Conservation (phyloP, 2,888 invertebrate species). For the Drosophila lutescens region DNA sequence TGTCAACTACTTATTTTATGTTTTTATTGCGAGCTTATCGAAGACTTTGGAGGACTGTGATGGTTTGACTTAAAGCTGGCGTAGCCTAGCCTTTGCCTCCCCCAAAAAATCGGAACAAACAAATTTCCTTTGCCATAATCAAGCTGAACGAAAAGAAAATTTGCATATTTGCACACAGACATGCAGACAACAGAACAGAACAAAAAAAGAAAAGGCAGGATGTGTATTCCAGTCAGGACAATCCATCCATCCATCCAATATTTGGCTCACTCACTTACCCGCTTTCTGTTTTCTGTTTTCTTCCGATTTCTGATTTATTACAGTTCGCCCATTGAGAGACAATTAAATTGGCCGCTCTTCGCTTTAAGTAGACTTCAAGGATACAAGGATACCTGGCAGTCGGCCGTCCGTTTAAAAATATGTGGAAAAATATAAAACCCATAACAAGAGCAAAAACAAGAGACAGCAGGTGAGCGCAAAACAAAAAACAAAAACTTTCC, state of each 20-base stretch:
- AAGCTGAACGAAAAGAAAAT: slow-evolving; percentile 48
- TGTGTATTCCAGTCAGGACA: slow-evolving; percentile 20
- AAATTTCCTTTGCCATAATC: slow-evolving; percentile 46
- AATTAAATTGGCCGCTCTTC: slow-evolving; percentile 60
- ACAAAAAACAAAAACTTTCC: slow-evolving; percentile 39
- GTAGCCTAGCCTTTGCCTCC: not conserved
- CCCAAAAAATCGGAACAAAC: slow-evolving; percentile 28
- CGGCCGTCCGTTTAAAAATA: slow-evolving; percentile 17
- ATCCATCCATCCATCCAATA: slow-evolving; percentile 30
- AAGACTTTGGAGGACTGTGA: not conserved
- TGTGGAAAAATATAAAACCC: slow-evolving; percentile 40
- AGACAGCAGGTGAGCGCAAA: slow-evolving; percentile 17
- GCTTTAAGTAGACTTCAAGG: slow-evolving; percentile 8
- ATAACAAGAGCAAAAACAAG: slow-evolving; percentile 31
- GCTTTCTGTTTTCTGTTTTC: slow-evolving; percentile 64
- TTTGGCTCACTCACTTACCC: not conserved
- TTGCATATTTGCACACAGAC: slow-evolving; percentile 62
- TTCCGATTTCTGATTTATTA: slow-evolving; percentile 57
- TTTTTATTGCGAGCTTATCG: not conserved
- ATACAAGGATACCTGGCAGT: not conserved
- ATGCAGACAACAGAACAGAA: not conserved
- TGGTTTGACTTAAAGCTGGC: not conserved
- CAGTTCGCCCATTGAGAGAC: slow-evolving; percentile 56
- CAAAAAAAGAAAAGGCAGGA: not conserved
- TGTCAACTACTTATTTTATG: not conserved